Evolutionary conservation across 2,797 vertebrate genomes (phyloP).

Genomic region (Micrastur ruficollis): DNA sequence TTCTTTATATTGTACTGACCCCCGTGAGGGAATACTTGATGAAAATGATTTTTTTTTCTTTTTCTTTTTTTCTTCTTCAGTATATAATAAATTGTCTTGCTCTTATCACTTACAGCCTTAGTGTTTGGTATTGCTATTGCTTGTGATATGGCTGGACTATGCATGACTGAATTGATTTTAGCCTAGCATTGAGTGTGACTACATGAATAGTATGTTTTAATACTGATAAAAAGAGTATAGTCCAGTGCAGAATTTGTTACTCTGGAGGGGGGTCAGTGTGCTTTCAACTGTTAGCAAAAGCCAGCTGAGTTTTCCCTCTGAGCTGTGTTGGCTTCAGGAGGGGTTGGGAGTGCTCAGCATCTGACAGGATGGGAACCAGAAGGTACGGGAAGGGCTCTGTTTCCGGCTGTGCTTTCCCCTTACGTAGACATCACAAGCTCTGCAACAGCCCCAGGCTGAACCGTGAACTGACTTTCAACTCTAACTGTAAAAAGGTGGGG

Average conservation of each 20-base stretch:
- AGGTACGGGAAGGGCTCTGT: background rate
- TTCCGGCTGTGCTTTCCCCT: background rate
- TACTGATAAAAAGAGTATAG: background rate
- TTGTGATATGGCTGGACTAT: background rate
- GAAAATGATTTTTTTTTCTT: background rate
- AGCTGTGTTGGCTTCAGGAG: background rate
- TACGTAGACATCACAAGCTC: background rate
- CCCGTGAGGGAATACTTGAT: constrained; percentile 35
- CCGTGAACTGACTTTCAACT: background rate
- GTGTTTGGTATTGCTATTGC: background rate
- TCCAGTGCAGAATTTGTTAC: background rate
- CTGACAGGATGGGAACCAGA: background rate
- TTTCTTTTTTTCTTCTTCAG: background rate
- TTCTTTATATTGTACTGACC: constrained; percentile 51
- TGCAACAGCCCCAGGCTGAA: background rate
- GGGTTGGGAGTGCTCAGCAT: background rate
- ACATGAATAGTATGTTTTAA: background rate
- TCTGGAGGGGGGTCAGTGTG: background rate
- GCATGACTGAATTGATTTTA: background rate
- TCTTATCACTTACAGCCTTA: constrained; percentile 2
- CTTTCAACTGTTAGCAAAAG: background rate
- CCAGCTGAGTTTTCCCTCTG: background rate
- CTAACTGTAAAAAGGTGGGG: background rate
- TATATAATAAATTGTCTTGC: constrained; percentile 64
- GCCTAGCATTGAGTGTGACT: background rate